phyloP scores from a whole-genome alignment of 2,797 vertebrate species.

The Chrysolophus pictus region DNA sequence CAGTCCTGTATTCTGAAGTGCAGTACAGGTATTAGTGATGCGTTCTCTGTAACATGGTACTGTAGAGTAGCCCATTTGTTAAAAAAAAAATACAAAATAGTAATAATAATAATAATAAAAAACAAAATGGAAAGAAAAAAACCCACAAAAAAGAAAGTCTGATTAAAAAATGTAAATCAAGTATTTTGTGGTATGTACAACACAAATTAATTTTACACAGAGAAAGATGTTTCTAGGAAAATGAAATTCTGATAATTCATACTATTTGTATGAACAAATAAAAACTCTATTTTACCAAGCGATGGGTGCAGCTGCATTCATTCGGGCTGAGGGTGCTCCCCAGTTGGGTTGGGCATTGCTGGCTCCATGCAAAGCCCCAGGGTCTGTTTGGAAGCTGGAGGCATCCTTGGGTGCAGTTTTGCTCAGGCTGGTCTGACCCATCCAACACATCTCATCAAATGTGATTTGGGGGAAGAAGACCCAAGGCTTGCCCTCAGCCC shows the following conservation, averaged over 20 bases:
- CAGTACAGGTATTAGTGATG: constrained; percentile 80
- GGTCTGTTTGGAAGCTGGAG: rapidly evolving
- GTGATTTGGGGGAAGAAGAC: rapidly evolving
- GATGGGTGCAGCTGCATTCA: not conserved
- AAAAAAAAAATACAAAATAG: constrained; percentile 55
- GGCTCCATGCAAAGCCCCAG: not conserved
- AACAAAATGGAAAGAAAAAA: constrained; percentile 1
- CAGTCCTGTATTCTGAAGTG: constrained; percentile 82
- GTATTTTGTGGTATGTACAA: constrained; percentile 97
- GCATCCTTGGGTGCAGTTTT: rapidly evolving
- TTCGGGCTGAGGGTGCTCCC: not conserved
- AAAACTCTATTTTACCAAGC: constrained; percentile 97
- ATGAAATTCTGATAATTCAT: constrained; percentile 96
- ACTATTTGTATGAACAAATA: constrained; percentile 98
- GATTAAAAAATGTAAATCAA: constrained; percentile 85
- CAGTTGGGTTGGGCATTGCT: not conserved
- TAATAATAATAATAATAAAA: constrained; percentile 46
- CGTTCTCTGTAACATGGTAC: constrained; percentile 85
- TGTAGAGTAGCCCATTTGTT: constrained; percentile 87
- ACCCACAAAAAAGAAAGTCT: not conserved
- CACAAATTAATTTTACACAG: constrained; percentile 96
- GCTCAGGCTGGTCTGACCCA: rapidly evolving
- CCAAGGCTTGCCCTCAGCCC: not conserved
- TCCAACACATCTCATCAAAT: rapidly evolving
- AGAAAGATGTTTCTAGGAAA: constrained; percentile 94